phyloP scores from a whole-genome alignment of 2,797 vertebrate genomes.

The Neolamprologus multifasciatus region DNA sequence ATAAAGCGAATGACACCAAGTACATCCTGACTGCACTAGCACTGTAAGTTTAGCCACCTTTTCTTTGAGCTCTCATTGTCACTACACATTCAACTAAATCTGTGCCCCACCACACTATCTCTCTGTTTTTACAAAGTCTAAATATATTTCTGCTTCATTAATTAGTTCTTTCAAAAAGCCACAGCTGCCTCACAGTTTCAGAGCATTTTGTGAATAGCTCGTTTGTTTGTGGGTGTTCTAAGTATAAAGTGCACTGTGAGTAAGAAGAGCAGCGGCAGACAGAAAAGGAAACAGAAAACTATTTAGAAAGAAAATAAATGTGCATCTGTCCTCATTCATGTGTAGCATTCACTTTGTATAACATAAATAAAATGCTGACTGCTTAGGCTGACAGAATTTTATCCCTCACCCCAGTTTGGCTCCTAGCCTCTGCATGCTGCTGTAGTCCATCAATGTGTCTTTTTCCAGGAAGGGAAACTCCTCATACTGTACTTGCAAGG shows the following conservation, averaged over 20 bases:
- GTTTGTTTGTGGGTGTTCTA: not conserved
- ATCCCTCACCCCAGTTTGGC: slow-evolving; percentile 89
- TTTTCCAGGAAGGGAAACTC: slow-evolving; percentile 90
- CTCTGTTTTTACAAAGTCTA: not conserved
- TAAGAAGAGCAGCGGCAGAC: not conserved
- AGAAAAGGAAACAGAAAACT: not conserved
- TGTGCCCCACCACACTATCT: not conserved
- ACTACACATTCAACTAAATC: not conserved
- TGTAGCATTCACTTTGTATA: not conserved
- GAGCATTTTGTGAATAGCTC: not conserved
- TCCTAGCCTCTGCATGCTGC: slow-evolving; percentile 91
- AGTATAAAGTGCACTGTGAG: not conserved
- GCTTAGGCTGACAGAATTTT: not conserved
- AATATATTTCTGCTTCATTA: not conserved
- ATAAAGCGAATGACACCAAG: not conserved
- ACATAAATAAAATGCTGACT: not conserved
- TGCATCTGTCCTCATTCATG: not conserved
- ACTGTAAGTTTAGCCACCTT: not conserved
- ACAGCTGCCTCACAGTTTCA: not conserved
- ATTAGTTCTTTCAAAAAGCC: not conserved
- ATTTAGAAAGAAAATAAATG: not conserved
- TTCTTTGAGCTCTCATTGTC: not conserved
- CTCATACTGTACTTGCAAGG: slow-evolving; percentile 80
- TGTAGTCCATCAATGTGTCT: slow-evolving; percentile 87
- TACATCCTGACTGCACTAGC: not conserved